Conservation (phyloP, 2,888 invertebrate genomes). For the Lithophane socia region DNA sequence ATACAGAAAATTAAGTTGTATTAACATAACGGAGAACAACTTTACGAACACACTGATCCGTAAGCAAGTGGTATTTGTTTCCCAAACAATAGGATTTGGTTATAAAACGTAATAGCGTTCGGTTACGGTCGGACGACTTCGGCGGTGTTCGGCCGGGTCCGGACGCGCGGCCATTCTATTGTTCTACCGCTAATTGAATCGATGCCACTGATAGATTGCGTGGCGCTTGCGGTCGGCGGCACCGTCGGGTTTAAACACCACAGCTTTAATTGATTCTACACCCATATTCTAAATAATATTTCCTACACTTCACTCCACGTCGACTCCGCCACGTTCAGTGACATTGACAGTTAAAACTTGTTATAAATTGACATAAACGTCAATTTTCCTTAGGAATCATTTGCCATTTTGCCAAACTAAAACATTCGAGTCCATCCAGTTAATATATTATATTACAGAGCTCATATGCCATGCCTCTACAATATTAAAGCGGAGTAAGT, state of each 20-base stretch:
- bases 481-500: no score
- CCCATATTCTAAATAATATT: background rate
- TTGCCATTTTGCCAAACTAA: background rate
- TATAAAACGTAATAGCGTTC: constrained; percentile 64
- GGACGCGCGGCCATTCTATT: constrained; percentile 78
- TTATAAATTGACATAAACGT: no score
- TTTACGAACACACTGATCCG: constrained; percentile 45
- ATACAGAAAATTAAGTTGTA: constrained; percentile 51
- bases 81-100: constrained; percentile 65
- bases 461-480: background rate
- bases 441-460: no score
- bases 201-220: constrained; percentile 88
- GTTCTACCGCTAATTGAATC: constrained; percentile 88
- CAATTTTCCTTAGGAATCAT: background rate
- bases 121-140: constrained; percentile 56
- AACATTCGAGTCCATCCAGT: background rate
- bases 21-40: constrained; percentile 52
- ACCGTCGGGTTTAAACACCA: constrained; percentile 17
- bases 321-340: background rate
- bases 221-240: constrained; percentile 44
- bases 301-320: background rate
- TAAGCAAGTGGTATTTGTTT: constrained; percentile 58
- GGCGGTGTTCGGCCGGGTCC: constrained; percentile 35
- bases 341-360: background rate
- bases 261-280: constrained; percentile 19